These are phyloP conservation scores for Mormyrus lacerda DNA, from an alignment of 2,113 vertebrate species.

Conservation along the genomic window DNA sequence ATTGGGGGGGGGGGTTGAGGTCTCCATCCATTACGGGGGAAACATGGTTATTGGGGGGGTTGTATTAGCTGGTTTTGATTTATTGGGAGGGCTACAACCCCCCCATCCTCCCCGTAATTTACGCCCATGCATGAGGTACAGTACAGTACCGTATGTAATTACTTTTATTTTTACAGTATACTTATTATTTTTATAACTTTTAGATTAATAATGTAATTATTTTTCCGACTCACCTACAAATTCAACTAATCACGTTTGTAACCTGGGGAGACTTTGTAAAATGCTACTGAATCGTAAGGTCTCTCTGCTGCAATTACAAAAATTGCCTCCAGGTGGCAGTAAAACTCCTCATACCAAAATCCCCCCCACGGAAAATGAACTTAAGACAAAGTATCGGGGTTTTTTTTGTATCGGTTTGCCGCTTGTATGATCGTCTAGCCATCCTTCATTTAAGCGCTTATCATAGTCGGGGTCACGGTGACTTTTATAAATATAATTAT, in stretches of 20 bases:
- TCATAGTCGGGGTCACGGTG: not conserved
- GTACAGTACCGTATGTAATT: not conserved
- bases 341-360: not conserved
- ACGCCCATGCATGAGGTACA: not conserved
- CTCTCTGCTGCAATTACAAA: not conserved
- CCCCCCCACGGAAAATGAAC: not conserved
- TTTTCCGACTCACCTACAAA: not conserved
- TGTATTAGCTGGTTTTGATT: no score
- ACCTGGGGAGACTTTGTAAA: no score
- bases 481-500: not conserved
- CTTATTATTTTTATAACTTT: not conserved
- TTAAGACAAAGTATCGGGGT: not conserved
- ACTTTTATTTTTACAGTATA: not conserved
- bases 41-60: no score
- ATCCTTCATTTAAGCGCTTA: not conserved
- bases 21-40: no score
- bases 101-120: no score
- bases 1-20: no score
- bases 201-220: not conserved
- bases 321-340: not conserved
- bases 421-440: not conserved
- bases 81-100: no score
- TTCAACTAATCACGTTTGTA: not conserved
- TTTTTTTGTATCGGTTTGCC: not conserved
- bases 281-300: not conserved